Conservation (phyloP, 2,113 vertebrate species). For the Saccopteryx leptura region DNA sequence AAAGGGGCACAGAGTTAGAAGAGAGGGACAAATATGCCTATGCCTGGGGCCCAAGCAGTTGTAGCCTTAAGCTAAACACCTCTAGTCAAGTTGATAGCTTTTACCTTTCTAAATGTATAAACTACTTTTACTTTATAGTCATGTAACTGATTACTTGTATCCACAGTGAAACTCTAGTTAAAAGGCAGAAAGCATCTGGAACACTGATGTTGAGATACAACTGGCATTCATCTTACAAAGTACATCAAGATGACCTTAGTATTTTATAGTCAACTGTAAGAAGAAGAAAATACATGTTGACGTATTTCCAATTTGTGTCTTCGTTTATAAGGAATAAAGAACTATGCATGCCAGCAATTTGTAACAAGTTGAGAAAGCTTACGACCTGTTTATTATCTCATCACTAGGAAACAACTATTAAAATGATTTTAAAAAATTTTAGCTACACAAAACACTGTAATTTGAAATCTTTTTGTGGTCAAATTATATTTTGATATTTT, state of each 20-base stretch:
- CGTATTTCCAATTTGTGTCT: not conserved
- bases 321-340: slow-evolving; percentile 7
- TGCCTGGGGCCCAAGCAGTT: not conserved
- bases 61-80: not conserved
- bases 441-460: not conserved
- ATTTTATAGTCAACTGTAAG: not conserved
- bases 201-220: not conserved
- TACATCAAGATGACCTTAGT: not conserved
- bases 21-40: fast-evolving
- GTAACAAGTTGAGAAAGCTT: not conserved
- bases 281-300: not conserved
- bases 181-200: not conserved
- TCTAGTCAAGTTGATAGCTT: not conserved
- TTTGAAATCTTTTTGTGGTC: not conserved
- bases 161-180: not conserved
- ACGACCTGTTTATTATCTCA: not conserved
- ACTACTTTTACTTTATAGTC: not conserved
- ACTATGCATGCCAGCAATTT: not conserved
- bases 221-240: not conserved
- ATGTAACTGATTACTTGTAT: not conserved
- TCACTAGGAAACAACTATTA: not conserved
- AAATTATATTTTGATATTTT: not conserved
- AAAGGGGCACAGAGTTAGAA: not conserved
- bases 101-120: not conserved
- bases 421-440: not conserved